Percentiles rank a stretch among this genome's conserved stretches.
Conservation (phyloP, 2,888 invertebrate genomes). For the Eupithecia dodoneata region DNA sequence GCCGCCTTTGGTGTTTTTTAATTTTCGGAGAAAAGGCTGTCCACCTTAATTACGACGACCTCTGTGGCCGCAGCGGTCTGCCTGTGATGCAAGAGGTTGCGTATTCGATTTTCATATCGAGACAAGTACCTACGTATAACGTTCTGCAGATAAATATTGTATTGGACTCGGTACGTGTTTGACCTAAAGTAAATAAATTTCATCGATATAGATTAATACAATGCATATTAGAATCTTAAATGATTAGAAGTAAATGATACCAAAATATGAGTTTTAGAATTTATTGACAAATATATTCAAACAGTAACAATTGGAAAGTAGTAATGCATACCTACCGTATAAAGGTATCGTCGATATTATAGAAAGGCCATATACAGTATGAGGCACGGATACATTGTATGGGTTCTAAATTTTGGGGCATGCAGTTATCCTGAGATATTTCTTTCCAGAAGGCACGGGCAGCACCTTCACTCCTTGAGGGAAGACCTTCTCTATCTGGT, state of each 20-base stretch:
- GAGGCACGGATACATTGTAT: neutral
- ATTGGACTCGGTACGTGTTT: too few relatives aligned
- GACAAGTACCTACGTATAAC: too few relatives aligned
- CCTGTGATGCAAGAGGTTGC: too few relatives aligned
- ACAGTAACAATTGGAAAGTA: neutral
- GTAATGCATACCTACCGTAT: neutral
- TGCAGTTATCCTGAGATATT: constrained; percentile 90
- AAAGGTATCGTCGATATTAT: neutral
- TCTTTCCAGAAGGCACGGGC: constrained; percentile 92
- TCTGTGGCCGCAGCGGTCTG: too few relatives aligned
- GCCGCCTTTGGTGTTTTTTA: too few relatives aligned
- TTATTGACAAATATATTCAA: neutral
- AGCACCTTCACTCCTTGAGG: constrained; percentile 88
- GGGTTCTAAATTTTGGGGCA: constrained; percentile 74
- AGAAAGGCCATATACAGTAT: neutral
- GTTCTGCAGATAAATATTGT: too few relatives aligned
- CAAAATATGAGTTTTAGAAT: neutral
- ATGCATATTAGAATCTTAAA: neutral
- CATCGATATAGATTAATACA: neutral
- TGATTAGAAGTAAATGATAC: neutral
- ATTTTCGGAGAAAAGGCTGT: too few relatives aligned
- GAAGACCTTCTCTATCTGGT: constrained; percentile 88
- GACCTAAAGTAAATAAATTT: neutral
- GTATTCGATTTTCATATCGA: too few relatives aligned
- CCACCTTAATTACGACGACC: too few relatives aligned